Evolutionary conservation across 2,797 vertebrate genomes (phyloP).

Genomic region (Etheostoma perlongum): DNA sequence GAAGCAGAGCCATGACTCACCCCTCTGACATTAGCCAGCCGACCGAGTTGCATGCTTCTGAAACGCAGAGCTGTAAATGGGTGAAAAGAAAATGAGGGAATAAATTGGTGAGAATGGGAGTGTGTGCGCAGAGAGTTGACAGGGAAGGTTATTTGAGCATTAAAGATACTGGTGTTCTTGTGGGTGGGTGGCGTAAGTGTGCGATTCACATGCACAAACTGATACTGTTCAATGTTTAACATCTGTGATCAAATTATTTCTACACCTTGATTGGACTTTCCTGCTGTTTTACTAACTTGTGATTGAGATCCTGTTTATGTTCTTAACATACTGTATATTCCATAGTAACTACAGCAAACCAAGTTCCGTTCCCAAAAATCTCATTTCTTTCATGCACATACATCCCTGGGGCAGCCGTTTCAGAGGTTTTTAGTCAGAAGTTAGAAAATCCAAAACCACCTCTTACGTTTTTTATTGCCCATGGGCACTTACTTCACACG

Average conservation of each 20-base stretch:
- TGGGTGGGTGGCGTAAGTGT: neutral
- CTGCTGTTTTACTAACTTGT: slow-evolving; percentile 4
- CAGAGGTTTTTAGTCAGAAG: slow-evolving; percentile 39
- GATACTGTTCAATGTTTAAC: slow-evolving; percentile 13
- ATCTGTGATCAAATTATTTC: slow-evolving; percentile 9
- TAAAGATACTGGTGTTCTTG: slow-evolving; percentile 8
- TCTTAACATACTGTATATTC: slow-evolving; percentile 1
- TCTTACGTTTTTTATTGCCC: slow-evolving; percentile 70
- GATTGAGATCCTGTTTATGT: neutral
- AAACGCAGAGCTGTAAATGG: slow-evolving; percentile 55
- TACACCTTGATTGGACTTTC: neutral
- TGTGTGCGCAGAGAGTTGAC: slow-evolving; percentile 25
- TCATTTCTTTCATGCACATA: slow-evolving; percentile 19
- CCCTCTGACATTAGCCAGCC: slow-evolving; percentile 69
- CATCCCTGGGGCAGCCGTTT: slow-evolving; percentile 7
- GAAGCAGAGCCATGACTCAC: slow-evolving; percentile 77
- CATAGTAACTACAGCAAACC: neutral
- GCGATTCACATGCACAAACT: neutral
- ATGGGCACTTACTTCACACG: slow-evolving; percentile 72
- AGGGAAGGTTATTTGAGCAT: slow-evolving; percentile 42
- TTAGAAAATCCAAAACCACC: slow-evolving; percentile 62
- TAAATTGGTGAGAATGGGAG: slow-evolving; percentile 39
- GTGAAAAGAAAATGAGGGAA: slow-evolving; percentile 51
- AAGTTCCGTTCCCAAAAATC: neutral
- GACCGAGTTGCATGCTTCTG: slow-evolving; percentile 51